Conservation (phyloP, 1,140 invertebrate genomes). For the Agrypnia vestita region DNA sequence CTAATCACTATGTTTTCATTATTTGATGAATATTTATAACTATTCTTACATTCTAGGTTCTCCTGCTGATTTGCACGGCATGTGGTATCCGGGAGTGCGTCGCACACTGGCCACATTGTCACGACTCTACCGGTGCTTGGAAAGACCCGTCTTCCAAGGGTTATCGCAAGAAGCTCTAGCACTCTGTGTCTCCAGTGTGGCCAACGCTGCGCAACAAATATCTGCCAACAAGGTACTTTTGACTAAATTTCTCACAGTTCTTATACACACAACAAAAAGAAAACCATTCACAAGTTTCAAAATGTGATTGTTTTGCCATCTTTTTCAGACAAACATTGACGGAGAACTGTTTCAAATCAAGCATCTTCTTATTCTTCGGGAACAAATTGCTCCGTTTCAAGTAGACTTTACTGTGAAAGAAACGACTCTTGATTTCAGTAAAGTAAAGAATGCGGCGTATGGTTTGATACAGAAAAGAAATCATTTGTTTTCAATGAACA, state of each 20-base stretch:
- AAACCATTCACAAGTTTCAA: not conserved
- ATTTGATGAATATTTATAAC: too few species aligned
- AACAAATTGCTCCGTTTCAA: slow-evolving; percentile 99
- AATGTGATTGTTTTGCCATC: not conserved
- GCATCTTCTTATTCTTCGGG: slow-evolving; percentile 95
- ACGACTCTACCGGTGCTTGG: slow-evolving; percentile 95
- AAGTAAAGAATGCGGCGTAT: slow-evolving; percentile 89
- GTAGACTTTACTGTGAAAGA: slow-evolving; percentile 96
- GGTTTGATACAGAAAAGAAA: slow-evolving; percentile 89
- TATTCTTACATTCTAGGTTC: slow-evolving; percentile 78
- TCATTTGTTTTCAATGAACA: slow-evolving; percentile 89
- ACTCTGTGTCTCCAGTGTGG: slow-evolving; percentile 92
- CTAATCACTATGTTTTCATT: too few species aligned
- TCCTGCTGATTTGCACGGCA: slow-evolving; percentile 97
- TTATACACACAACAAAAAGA: not conserved
- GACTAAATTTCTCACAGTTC: not conserved
- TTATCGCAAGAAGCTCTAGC: slow-evolving; percentile 96
- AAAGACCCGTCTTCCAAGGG: slow-evolving; percentile 95
- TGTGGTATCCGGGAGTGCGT: slow-evolving; percentile 99
- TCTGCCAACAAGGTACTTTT: slow-evolving; percentile 76
- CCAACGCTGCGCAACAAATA: slow-evolving; percentile 83
- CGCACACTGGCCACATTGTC: slow-evolving; percentile 96
- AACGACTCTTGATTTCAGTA: slow-evolving; percentile 92
- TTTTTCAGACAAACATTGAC: slow-evolving; percentile 83
- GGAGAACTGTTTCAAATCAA: slow-evolving; percentile 98